Evolutionary conservation across 64 coral and sea anemone genomes (phyloP), one percentile per base, ranked within the genome.

Genomic region (Pocillopora verrucosa): DNA sequence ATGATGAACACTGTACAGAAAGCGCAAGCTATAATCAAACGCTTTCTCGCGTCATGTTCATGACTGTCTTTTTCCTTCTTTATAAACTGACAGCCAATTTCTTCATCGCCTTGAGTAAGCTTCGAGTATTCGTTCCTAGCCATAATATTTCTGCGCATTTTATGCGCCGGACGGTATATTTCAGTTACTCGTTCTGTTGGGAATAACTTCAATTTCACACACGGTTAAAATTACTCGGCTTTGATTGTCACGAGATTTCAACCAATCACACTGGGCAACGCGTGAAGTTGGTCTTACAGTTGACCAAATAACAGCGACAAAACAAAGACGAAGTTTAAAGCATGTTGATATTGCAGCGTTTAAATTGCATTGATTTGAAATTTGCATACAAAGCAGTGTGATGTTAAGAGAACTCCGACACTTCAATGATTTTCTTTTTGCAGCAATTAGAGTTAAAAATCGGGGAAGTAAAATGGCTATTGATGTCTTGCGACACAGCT

Each of bases 1-100:
- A 87, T 59, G 51, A 92, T 92, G 61, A 92, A 92, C 13, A 92
- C 57, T 9, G 65, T 36, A 35, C 90, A 92, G 60, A 92, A 92
- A 13, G 87, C 25, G 56, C 56, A 68, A 2, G 90, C 90, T 4
- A 36, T 30, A 34, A 92, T 86, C 36, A 92, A 34, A 13, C 90
- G 78, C 62, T 20, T 78, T 38, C 34, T 78, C 11, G 82, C 90
- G 60, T 92, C 90, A 57, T 84, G 51, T 72, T 84, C 82, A 37
- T 84, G 82, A 25, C 63, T 36, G 20, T 84, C 63, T 25, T 72
- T 84, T 41, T 51, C 36, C 20, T 70, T 36, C 24, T 5, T 14
- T 1, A 24, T 62, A 65, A 70, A 84, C 82, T 84, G 63, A 17
- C 82, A 84, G 36, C 36, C 64, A 56, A 72, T 84, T 84, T 84